These are phyloP conservation scores for Acyrthosiphon pisum DNA, from an alignment of 1,140 invertebrate species.

Conservation along the genomic window DNA sequence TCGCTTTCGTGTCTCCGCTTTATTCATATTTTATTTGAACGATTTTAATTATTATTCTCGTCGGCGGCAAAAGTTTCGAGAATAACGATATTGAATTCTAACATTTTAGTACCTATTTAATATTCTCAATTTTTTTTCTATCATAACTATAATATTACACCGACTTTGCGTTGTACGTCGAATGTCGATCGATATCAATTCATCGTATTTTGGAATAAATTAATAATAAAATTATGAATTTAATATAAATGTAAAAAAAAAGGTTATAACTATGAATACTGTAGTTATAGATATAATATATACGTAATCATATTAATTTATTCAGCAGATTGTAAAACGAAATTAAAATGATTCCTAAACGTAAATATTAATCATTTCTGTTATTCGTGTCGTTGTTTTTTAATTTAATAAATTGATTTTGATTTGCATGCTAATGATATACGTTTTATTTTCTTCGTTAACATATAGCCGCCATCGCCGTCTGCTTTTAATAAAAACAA, in stretches of 20 bases:
- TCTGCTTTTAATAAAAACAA: background rate
- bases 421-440: conserved; percentile 13
- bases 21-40: background rate
- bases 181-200: background rate
- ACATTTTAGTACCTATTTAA: background rate
- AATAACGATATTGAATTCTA: background rate
- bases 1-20: background rate
- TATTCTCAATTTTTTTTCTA: background rate
- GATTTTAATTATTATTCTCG: background rate
- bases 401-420: conserved; percentile 9
- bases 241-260: background rate
- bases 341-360: background rate
- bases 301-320: conserved; percentile 12
- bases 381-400: background rate
- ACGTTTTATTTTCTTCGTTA: background rate
- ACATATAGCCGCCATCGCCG: background rate
- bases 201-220: background rate
- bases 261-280: background rate
- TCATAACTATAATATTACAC: too few species aligned
- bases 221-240: background rate
- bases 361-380: conserved; percentile 16
- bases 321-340: background rate
- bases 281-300: background rate
- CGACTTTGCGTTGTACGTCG: too few species aligned
- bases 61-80: background rate